Evolutionary conservation across 2,113 vertebrate species (phyloP), one percentile per base, ranked within the genome.

Genomic region (Glaucidium brasilianum): DNA sequence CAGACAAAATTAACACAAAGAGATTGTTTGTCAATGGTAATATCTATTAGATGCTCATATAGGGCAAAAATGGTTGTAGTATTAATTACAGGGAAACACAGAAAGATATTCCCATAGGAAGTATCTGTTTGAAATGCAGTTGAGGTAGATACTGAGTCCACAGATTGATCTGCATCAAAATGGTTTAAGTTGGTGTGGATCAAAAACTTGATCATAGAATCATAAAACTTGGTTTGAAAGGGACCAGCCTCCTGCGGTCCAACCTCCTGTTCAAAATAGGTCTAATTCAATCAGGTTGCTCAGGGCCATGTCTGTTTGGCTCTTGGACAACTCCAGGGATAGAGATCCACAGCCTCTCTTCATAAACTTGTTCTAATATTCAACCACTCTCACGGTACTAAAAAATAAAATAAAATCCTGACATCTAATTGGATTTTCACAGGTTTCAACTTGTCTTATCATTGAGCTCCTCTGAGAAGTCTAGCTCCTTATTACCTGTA

Each of bases 191-290:
- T 55, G 55, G 7, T 32, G 5, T 30, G 26, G 49, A 39, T 78
- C 12, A 39, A 73, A 91, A 49, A 25, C 37, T 68, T 53, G 23
- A 73, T 59, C 11, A 32, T 6, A 34, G 87, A 53, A 58, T 73
- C 15, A 2, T 63, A 59, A 45, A 45, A 64, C 3, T 30, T 0
- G 0, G 6, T 4, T 68, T 73, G 43, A 73, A 82, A 63, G 49
- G 23, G 9, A 37, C 39, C 34, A 56, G 37, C 25, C 3, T 77
- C 13, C 10, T 47, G 4, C n/a, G 15, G 11, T 50, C 17, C 37
- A 49, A 32, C n/a, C 45, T 80, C 26, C 29, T 52, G 14, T 67
- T 86, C 43, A 49, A 39, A 76, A 27, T 19, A 41, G 62, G 50
- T 34, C 12, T 81, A 62, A 52, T 60, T 75, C 74, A 66, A 52